phyloP scores from a whole-genome alignment of 2,888 invertebrate genomes.

The Oscheius sp. region DNA sequence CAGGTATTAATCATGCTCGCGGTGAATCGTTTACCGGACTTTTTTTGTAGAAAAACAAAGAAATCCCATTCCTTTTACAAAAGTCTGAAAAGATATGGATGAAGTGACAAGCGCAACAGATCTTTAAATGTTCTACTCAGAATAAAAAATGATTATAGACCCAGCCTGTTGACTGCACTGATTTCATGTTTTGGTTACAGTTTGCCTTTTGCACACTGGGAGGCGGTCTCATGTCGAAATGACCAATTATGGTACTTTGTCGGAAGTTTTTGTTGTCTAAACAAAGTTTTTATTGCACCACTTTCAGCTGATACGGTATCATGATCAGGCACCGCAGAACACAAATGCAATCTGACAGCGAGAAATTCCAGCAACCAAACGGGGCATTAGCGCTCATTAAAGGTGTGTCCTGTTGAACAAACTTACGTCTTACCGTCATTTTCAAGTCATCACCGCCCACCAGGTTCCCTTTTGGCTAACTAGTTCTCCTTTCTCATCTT shows the following conservation, averaged over 20 bases:
- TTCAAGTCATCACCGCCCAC: not conserved
- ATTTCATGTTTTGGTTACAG: no score
- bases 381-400: conserved; percentile 23
- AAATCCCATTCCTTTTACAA: no score
- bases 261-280: conserved; percentile 3
- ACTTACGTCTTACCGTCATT: not conserved
- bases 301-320: conserved; percentile 27
- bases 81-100: no score
- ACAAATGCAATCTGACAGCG: conserved; percentile 35
- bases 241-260: not conserved
- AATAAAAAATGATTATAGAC: no score
- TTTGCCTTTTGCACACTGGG: no score
- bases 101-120: no score
- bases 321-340: not conserved
- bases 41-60: no score
- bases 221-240: not conserved
- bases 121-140: no score
- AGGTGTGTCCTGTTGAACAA: conserved; percentile 7
- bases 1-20: no score
- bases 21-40: no score
- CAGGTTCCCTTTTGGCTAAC: not conserved
- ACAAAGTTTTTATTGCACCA: conserved; percentile 11
- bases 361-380: conserved; percentile 16
- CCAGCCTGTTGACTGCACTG: no score
- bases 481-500: not conserved